These are phyloP conservation scores for Drosophila neotestacea DNA, from an alignment of 2,888 invertebrate species.

Conservation along the genomic window DNA sequence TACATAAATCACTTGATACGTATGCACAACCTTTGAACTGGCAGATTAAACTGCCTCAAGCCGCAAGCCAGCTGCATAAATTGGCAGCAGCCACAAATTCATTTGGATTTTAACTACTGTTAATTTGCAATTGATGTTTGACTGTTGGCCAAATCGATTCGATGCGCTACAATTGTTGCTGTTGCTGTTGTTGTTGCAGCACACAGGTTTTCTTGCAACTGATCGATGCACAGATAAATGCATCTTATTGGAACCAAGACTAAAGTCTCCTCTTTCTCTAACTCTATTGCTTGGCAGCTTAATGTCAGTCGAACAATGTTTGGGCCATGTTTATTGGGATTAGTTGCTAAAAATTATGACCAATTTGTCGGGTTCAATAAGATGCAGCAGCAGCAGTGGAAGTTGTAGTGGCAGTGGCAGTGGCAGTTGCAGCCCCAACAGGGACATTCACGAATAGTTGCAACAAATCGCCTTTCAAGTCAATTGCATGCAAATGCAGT, in stretches of 20 bases:
- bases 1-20: constrained; percentile 37
- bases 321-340: constrained; percentile 82
- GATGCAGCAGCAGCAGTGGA: constrained; percentile 42
- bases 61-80: constrained; percentile 56
- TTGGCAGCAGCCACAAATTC: constrained; percentile 53
- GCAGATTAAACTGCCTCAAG: constrained; percentile 47
- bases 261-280: constrained; percentile 28
- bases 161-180: constrained; percentile 51
- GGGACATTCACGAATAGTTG: constrained; percentile 34
- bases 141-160: constrained; percentile 68
- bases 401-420: constrained; percentile 11
- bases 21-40: constrained; percentile 57
- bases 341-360: constrained; percentile 82
- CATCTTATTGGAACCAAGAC: constrained; percentile 66
- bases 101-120: constrained; percentile 72
- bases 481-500: constrained; percentile 77
- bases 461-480: constrained; percentile 68
- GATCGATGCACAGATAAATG: constrained; percentile 79
- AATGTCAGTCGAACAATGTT: constrained; percentile 78
- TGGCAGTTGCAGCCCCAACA: constrained; percentile 19
- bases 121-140: constrained; percentile 74
- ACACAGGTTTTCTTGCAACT: constrained; percentile 19
- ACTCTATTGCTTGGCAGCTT: constrained; percentile 63
- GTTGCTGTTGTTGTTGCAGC: constrained; percentile 12
- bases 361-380: constrained; percentile 79